Evolutionary conservation across 1,140 invertebrate species (phyloP), one percentile per base, ranked within the genome.

Genomic region (Mylabris phalerata): DNA sequence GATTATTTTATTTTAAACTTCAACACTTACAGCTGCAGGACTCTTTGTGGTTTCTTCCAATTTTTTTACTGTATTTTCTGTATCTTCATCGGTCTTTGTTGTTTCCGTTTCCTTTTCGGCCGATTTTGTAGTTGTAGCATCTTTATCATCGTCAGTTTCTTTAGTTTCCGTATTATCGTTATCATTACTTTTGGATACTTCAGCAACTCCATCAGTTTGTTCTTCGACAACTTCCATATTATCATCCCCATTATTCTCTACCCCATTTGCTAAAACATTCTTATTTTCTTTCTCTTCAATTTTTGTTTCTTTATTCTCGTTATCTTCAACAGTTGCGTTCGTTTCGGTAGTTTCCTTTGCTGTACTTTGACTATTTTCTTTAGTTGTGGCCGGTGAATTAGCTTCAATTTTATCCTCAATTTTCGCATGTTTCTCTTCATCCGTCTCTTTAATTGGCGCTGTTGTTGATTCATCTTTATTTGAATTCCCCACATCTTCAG

Each of bases 41-140:
- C 55, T 55, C 44, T 62, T 55, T n/a, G 55, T 13, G 32, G 55
- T 49, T 39, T 62, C 60, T n/a, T 58, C 60, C 13, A 62, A 45
- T 55, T 62, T 62, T 47, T 62, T 62, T 24, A 62, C 50, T 58
- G 58, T 58, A 40, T 58, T 57, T n/a, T 61, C 60, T 11, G 44
- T 47, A 45, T 54, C 55, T 9, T 58, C 57, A 55, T 32, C 32
- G 43, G 32, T 19, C 24, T 50, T 50, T 50, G 50, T 43, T 5
- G 41, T 9, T 43, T 51, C 32, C 32, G 32, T 32, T 5, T 32
- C 7, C 32, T 32, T 7, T 32, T 32, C 32, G 7, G 4, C 32
- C 4, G 32, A 5, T 32, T 32, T 32, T 32, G 32, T 40, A 9
- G 24, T 40, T 13, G 55, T 5, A 7, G 11, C 7, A 4, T 41